Evolutionary conservation across 2,113 vertebrate species (phyloP).

Genomic region (Cynoglossus semilaevis): DNA sequence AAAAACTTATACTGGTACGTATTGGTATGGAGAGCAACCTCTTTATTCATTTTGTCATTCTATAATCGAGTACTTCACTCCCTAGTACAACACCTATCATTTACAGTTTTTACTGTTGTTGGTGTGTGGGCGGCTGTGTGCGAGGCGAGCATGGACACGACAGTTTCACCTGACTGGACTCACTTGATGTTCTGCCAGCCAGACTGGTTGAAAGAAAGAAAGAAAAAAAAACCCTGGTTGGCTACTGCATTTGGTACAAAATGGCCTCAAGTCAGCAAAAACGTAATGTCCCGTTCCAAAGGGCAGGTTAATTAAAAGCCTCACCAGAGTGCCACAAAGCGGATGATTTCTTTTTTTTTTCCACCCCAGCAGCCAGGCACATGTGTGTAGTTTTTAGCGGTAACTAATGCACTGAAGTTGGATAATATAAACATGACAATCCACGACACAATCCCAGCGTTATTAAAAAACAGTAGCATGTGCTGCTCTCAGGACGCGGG

Average conservation of each 20-base stretch:
- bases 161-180: conserved; percentile 49
- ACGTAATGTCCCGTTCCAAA: conserved; percentile 28
- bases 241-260: conserved; percentile 38
- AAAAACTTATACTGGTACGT: too few relatives aligned
- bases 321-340: background rate
- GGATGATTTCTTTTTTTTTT: background rate
- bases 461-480: conserved; percentile 12
- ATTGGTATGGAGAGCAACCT: too few relatives aligned
- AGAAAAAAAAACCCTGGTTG: conserved; percentile 43
- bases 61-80: too few relatives aligned
- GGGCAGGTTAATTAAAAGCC: conserved; percentile 42
- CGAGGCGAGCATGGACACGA: conserved; percentile 38
- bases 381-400: background rate
- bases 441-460: conserved; percentile 1
- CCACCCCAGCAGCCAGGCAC: background rate
- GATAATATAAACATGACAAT: conserved; percentile 9
- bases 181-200: conserved; percentile 41
- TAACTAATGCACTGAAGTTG: background rate
- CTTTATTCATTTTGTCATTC: too few relatives aligned
- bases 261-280: conserved; percentile 48
- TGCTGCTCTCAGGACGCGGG: background rate
- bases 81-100: too few relatives aligned
- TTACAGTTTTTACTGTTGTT: background rate
- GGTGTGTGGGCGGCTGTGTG: background rate
- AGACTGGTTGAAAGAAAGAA: conserved; percentile 44